A percentile compares a stretch with the other conserved stretches of the same genome.
Evolutionary conservation across 2,113 vertebrate species (phyloP).

Genomic region (Rhinolophus sinicus): DNA sequence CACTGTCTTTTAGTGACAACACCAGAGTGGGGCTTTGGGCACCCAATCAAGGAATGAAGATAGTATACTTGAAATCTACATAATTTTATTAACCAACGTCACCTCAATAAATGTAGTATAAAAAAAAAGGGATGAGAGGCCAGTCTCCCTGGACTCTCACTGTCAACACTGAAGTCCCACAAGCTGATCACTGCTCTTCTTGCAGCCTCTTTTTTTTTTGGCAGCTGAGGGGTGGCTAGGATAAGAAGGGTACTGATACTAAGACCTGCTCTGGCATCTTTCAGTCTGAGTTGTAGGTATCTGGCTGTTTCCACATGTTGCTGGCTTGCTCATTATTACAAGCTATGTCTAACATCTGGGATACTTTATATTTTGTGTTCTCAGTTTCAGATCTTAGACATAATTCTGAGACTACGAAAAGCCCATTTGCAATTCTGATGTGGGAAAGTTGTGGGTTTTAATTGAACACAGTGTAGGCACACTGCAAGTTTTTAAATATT

Average conservation of each 20-base stretch:
- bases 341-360: background rate
- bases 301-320: too few relatives aligned
- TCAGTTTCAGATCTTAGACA: background rate
- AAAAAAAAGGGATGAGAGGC: too few relatives aligned
- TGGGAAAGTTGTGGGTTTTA: background rate
- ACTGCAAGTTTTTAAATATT: background rate
- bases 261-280: background rate
- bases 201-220: background rate
- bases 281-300: background rate
- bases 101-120: too few relatives aligned
- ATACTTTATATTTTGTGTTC: background rate
- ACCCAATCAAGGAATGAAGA: too few relatives aligned
- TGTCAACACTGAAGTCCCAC: background rate
- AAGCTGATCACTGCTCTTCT: background rate
- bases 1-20: background rate
- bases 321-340: background rate
- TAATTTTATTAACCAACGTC: too few relatives aligned
- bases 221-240: background rate
- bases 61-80: too few relatives aligned
- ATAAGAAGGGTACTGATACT: background rate
- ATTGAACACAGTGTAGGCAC: background rate
- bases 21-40: fast-evolving
- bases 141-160: background rate
- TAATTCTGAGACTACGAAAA: background rate
- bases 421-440: background rate